Base-by-base conservation (phyloP, 2,888 invertebrate genomes). In the Lordiphosa andalusiaca region DNA sequence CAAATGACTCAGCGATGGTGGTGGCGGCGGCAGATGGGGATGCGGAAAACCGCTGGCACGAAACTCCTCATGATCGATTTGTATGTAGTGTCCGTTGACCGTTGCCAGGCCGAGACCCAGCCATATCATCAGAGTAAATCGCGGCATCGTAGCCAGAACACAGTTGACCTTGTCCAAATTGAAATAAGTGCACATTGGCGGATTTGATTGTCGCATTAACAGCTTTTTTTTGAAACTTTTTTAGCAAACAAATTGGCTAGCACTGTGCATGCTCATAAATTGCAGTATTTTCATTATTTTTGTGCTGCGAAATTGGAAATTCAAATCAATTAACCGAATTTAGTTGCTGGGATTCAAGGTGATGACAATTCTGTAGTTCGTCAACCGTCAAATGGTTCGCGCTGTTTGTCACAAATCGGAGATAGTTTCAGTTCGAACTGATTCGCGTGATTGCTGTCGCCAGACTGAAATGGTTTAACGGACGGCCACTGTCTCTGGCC, bases 11-110 rank as follows among this genome's bases (percentile, higher is more conserved):
- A 71, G 42, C 0, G 74, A 69, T 10, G 77, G 68, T 9, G 78
- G 66, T 0, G 77, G 70, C 1, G 71, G 80, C 7, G 75, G 73
- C 44, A 71, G 42, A 13, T 76, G 72, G 1, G 83, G 80, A 57
- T 77, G 77, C 0, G 84, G 80, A 38, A 69, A 84, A 7, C 81
- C 85, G 53, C 69, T 82, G 55, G 77, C 62, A 9, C 72, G 84
- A 67, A 86, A 87, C 54, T 81, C 85, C 49, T 81, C 83, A 23
- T 87, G 80, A 57, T 87, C 86, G 52, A 87, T 77, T 42, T 86
- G 87, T 75, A 87, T 84, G 46, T 73, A 77, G 64, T 88, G 88
- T 40, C 84, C 73, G 23, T 64, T 16, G 37, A 13, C 38, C 10
- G 25, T 38, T 5, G 30, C 5, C 36, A 51, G 7, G n/a, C 40